Evolutionary conservation across 2,888 invertebrate genomes (phyloP).

Genomic region (Thymelicus sylvestris): DNA sequence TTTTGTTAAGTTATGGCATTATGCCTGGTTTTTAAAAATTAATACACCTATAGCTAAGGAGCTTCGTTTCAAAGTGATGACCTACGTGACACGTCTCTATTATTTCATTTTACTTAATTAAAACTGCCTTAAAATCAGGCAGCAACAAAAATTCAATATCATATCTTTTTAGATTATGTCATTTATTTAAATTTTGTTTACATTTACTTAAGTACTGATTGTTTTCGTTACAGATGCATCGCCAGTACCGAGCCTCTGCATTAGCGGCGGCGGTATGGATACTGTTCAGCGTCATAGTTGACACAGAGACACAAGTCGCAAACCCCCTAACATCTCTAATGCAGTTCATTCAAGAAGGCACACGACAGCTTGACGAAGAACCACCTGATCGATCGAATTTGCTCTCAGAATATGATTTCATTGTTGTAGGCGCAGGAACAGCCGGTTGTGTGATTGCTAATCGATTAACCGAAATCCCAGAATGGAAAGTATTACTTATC

Average conservation of each 20-base stretch:
- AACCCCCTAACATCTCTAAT: conserved; percentile 78
- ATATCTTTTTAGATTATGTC: no score
- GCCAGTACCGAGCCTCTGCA: conserved; percentile 54
- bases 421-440: conserved; percentile 92
- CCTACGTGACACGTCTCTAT: no score
- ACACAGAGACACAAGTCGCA: conserved; percentile 59
- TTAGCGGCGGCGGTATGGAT: conserved; percentile 58
- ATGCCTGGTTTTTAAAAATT: no score
- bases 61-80: no score
- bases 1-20: no score
- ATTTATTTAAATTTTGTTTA: no score
- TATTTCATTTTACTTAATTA: no score
- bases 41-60: no score
- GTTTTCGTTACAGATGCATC: conserved; percentile 71
- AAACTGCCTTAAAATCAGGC: no score
- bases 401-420: conserved; percentile 89
- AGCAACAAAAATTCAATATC: no score
- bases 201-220: background rate
- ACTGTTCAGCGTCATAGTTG: conserved; percentile 55
- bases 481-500: conserved; percentile 88
- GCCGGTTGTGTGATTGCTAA: conserved; percentile 92
- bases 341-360: conserved; percentile 82
- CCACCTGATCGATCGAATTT: conserved; percentile 79
- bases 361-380: conserved; percentile 77
- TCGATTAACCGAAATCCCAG: conserved; percentile 88